Evolutionary conservation across 2,888 invertebrate species (phyloP).

Genomic region (Hydraecia micacea): DNA sequence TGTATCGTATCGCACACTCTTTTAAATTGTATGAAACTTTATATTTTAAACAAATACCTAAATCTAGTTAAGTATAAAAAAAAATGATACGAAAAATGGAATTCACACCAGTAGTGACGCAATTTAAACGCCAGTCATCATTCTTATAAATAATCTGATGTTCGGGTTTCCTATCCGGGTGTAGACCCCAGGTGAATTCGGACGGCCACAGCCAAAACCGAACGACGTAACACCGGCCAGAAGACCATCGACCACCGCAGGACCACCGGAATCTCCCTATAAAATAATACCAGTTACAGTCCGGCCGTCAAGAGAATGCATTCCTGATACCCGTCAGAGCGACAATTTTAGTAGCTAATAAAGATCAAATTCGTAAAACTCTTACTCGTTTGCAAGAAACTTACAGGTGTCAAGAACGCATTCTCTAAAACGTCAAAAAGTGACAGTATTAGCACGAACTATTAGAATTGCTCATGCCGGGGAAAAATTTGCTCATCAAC

Average conservation of each 20-base stretch:
- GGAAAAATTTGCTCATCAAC: neutral
- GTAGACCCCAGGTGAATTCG: slow-evolving; percentile 77
- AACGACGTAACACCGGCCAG: slow-evolving; percentile 76
- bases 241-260: slow-evolving; percentile 68
- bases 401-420: no score
- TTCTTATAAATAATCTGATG: neutral
- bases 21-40: neutral
- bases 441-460: neutral
- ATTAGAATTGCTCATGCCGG: neutral
- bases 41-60: neutral
- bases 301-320: no score
- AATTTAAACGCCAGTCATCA: slow-evolving; percentile 8
- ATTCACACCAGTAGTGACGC: slow-evolving; percentile 60
- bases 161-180: slow-evolving; percentile 20
- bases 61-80: slow-evolving; percentile 49
- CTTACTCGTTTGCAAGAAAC: no score
- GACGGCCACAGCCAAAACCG: slow-evolving; percentile 76
- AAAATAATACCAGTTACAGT: slow-evolving; percentile 18
- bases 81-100: slow-evolving; percentile 44
- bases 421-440: no score
- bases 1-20: neutral
- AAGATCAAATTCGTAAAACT: no score
- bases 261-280: slow-evolving; percentile 83
- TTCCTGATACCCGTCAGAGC: no score
- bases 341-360: no score